phyloP scores from a whole-genome alignment of 2,113 vertebrate genomes.

The Eclectus roratus region DNA sequence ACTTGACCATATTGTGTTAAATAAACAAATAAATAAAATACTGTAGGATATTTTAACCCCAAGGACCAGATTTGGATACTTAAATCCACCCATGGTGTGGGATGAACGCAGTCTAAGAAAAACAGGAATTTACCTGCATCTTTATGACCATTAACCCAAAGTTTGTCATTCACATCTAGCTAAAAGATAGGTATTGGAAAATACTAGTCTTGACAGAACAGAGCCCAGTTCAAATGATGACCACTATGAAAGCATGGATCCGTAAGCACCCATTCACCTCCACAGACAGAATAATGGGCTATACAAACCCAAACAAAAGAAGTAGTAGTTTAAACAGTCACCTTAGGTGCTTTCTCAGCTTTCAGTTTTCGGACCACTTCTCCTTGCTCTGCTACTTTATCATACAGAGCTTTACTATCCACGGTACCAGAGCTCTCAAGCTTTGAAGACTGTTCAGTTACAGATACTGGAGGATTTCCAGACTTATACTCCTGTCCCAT shows the following conservation, averaged over 20 bases:
- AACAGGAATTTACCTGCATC: background rate
- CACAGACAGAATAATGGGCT: background rate
- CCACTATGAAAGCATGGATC: background rate
- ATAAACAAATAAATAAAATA: background rate
- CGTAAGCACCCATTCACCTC: background rate
- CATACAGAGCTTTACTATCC: conserved; percentile 62
- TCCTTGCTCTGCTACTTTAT: conserved; percentile 72
- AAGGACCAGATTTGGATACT: background rate
- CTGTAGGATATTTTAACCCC: background rate
- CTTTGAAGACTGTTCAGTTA: background rate
- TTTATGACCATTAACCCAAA: background rate
- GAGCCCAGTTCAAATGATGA: background rate
- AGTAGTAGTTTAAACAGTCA: background rate
- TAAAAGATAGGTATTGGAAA: background rate
- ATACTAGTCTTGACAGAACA: background rate
- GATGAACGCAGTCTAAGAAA: background rate
- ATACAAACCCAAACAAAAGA: background rate
- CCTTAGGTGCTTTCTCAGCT: conserved; percentile 77
- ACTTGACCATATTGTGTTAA: background rate
- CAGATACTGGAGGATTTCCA: conserved; percentile 65
- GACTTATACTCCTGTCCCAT: conserved; percentile 92
- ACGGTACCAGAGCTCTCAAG: background rate
- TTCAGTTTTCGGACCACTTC: conserved; percentile 83
- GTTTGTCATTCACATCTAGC: background rate
- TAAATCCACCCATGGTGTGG: background rate